These are phyloP conservation scores for Passerina amoena DNA, from an alignment of 2,113 vertebrate genomes.

Conservation along the genomic window DNA sequence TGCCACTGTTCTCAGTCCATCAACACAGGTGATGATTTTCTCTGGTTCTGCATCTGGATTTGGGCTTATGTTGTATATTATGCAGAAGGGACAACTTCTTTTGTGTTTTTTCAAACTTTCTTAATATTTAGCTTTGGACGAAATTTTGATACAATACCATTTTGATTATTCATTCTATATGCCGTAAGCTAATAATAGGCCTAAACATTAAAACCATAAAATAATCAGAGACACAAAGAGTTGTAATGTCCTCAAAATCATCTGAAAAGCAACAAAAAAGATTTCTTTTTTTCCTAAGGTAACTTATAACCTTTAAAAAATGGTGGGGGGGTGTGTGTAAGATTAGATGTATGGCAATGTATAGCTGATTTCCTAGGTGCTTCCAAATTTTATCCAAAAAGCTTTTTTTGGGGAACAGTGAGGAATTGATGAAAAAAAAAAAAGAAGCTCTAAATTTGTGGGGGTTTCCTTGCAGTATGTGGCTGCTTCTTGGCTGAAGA, in stretches of 20 bases:
- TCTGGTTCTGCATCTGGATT: not conserved
- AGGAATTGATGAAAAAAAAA: not conserved
- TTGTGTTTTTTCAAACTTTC: not conserved
- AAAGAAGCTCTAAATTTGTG: not conserved
- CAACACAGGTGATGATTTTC: not conserved
- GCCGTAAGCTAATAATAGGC: not conserved
- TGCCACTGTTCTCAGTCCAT: not conserved
- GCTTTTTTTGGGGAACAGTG: not conserved
- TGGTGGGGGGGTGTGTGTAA: rapidly evolving
- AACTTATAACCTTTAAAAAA: not conserved
- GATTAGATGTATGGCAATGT: not conserved
- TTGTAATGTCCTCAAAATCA: not conserved
- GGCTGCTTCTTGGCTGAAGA: not conserved
- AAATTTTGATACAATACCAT: not conserved
- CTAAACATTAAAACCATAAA: not conserved
- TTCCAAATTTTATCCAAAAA: not conserved
- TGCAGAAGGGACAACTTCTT: rapidly evolving
- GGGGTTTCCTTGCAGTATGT: not conserved
- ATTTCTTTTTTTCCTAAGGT: not conserved
- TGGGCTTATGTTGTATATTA: not conserved
- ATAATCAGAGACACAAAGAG: not conserved
- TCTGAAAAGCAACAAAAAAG: not conserved
- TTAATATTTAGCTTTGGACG: not conserved
- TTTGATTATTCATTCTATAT: not conserved
- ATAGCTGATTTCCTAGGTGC: not conserved